Evolutionary conservation across 1,140 invertebrate genomes (phyloP), one percentile per base, ranked within the genome.

Genomic region (Ceratina australensis): DNA sequence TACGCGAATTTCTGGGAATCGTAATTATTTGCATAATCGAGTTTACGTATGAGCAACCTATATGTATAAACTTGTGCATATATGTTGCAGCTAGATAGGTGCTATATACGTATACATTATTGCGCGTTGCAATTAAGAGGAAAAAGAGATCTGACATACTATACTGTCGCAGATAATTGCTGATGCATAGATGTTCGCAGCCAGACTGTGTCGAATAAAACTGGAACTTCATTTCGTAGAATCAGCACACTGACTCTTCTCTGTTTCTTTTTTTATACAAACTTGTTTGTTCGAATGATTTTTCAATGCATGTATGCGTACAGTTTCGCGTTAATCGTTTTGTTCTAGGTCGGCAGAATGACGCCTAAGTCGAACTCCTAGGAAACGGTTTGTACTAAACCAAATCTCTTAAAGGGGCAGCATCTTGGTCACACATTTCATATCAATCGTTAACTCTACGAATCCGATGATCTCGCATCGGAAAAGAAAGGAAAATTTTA

Each of bases 361-460:
- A 59, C 50, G 69, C 60, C 50, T 61, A 78, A 50, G 20, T 50
- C 76, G 60, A 65, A 67, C 18, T 64, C 57, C 56, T 77, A 64
- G 65, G 59, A 59, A 42, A 68, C 50, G 13, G 15, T 16, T 26
- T 10, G 7, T n/a, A 13, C 4, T 20, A 10, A 0, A 1, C 0
- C 15, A 69, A 49, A 28, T 5, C 71, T 22, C 15, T 28, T 16
- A 54, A 61, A 59, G 28, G 33, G 59, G 65, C 24, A 59, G 57
- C n/a, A 50, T 59, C 68, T 54, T 60, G 67, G 28, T 26, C 24
- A 20, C 26, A 3, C 13, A 3, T 54, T n/a, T 7, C 28, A 12
- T 49, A 72, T 20, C n/a, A 72, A 63, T 59, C 3, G 4, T 75
- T 42, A 42, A 68, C 79, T 72, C 68, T 18, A 16, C 5, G 5